These are phyloP conservation scores for Hypanus sabinus DNA, from an alignment of 2,113 vertebrate genomes.

Conservation along the genomic window DNA sequence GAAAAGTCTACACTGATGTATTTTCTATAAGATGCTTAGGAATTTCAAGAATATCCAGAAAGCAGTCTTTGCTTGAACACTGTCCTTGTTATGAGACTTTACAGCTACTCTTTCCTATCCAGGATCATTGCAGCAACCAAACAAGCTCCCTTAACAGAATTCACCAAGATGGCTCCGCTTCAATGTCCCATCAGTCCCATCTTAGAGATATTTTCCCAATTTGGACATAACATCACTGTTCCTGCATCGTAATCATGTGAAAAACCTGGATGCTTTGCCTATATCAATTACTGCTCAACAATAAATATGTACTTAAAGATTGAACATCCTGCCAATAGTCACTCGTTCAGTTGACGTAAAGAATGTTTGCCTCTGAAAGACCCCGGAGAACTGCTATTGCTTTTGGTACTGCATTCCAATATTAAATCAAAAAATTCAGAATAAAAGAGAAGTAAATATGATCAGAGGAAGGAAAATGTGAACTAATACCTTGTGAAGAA, in stretches of 20 bases:
- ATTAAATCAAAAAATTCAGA: background rate
- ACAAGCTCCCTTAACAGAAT: background rate
- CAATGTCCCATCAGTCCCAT: background rate
- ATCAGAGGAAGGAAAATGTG: background rate
- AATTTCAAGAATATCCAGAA: background rate
- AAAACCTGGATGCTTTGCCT: background rate
- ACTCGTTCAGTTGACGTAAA: background rate
- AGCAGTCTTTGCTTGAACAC: background rate
- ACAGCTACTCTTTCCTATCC: background rate
- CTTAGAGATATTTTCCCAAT: background rate
- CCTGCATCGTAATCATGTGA: background rate
- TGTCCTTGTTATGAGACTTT: too few species aligned
- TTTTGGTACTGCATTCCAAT: background rate
- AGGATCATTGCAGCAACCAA: background rate
- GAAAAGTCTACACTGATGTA: background rate
- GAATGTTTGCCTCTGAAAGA: background rate
- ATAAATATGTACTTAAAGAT: background rate
- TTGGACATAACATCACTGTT: background rate
- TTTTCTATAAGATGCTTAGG: background rate
- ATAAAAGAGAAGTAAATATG: background rate
- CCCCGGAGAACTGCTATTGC: background rate
- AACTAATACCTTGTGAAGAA: background rate
- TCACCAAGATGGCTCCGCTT: background rate
- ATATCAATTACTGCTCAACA: background rate
- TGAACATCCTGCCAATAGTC: background rate